These are phyloP conservation scores for Theropithecus gelada DNA, from an alignment of 2,113 vertebrate genomes.

Conservation along the genomic window DNA sequence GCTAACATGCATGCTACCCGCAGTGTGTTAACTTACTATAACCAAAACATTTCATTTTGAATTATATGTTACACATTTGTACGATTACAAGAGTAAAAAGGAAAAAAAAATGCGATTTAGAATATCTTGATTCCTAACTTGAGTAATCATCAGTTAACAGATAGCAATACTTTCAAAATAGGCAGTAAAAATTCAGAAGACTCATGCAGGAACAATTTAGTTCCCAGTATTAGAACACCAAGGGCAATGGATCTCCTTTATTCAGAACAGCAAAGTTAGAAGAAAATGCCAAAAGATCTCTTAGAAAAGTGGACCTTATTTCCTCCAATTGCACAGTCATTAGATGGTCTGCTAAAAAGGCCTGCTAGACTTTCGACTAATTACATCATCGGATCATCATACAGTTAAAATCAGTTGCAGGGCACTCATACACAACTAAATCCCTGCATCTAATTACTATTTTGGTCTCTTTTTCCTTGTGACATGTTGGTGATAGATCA, in stretches of 20 bases:
- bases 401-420: conserved; percentile 90
- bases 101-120: background rate
- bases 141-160: conserved; percentile 1
- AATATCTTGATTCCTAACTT: conserved; percentile 40
- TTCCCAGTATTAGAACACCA: background rate
- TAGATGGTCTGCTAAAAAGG: conserved; percentile 87
- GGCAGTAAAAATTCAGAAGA: background rate
- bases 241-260: background rate
- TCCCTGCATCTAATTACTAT: conserved; percentile 98
- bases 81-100: conserved; percentile 53
- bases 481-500: conserved; percentile 99
- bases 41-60: conserved; percentile 74
- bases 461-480: conserved; percentile 94
- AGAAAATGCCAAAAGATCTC: conserved; percentile 56
- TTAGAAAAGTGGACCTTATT: conserved; percentile 64
- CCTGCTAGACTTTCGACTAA: conserved; percentile 90
- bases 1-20: background rate
- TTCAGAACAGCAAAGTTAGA: conserved; percentile 43
- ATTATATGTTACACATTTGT: conserved; percentile 60
- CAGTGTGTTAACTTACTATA: conserved; percentile 55
- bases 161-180: background rate
- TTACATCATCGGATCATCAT: conserved; percentile 96
- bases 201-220: background rate
- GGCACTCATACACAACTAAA: conserved; percentile 91
- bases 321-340: conserved; percentile 85